phyloP scores from a whole-genome alignment of 2,113 vertebrate species.

The Marmota monax region DNA sequence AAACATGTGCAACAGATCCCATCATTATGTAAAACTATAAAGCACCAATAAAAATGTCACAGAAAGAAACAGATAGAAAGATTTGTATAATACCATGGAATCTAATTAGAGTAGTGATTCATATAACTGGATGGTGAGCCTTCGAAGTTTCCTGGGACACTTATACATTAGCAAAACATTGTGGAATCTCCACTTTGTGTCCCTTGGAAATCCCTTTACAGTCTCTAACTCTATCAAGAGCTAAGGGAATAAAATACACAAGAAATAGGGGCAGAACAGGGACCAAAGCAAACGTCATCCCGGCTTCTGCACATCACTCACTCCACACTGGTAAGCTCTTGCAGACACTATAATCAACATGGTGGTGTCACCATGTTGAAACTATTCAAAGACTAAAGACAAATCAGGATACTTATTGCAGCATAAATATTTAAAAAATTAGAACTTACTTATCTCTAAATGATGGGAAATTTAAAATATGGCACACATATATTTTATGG shows the following conservation, averaged over 20 bases:
- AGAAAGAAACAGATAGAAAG: neutral
- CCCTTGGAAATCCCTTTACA: neutral
- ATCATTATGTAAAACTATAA: no score
- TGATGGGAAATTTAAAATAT: neutral
- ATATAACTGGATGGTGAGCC: neutral
- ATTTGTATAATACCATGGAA: neutral
- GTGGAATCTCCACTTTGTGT: neutral
- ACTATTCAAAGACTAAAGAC: neutral
- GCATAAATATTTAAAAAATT: neutral
- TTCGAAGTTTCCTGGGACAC: neutral
- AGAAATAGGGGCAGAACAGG: neutral
- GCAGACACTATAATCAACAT: neutral
- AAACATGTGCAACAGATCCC: no score
- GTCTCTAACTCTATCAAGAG: neutral
- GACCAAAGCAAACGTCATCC: neutral
- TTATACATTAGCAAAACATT: neutral
- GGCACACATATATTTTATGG: neutral
- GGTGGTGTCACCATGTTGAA: neutral
- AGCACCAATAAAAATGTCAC: no score
- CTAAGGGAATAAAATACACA: neutral
- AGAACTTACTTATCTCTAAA: neutral
- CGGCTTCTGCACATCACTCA: neutral
- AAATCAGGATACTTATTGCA: neutral
- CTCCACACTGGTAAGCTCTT: neutral
- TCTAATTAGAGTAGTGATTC: neutral